A percentile compares a stretch with the other conserved stretches of the same genome.
Conservation (phyloP, 1,140 invertebrate species). For the Drosophila pachea region DNA sequence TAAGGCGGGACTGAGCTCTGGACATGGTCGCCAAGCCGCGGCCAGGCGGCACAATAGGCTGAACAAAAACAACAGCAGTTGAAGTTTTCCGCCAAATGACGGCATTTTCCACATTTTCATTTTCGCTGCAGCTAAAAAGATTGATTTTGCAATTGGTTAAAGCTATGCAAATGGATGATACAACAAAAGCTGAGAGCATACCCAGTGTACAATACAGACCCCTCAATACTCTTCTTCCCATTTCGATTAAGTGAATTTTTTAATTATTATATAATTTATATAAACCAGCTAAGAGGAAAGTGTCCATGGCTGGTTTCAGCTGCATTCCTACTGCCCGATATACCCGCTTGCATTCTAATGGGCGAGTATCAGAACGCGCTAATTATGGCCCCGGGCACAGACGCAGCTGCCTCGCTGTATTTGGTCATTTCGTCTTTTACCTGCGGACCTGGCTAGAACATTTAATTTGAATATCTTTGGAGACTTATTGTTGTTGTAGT, state of each 20-base stretch:
- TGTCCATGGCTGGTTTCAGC: too few relatives aligned
- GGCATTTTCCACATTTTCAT: slow-evolving; percentile 61
- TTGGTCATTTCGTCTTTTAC: slow-evolving; percentile 71
- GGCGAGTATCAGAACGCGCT: background rate
- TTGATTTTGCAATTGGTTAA: slow-evolving; percentile 13
- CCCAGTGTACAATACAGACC: too few relatives aligned
- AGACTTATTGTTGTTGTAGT: slow-evolving; percentile 31
- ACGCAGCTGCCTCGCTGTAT: slow-evolving; percentile 45
- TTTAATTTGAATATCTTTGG: slow-evolving; percentile 64
- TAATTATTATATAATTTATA: background rate
- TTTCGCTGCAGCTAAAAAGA: slow-evolving; percentile 56
- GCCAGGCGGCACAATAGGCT: slow-evolving; percentile 49
- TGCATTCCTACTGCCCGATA: background rate
- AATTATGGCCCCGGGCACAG: slow-evolving; percentile 18
- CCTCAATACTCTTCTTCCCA: too few relatives aligned
- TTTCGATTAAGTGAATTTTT: background rate
- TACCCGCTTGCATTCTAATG: background rate
- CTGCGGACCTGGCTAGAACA: slow-evolving; percentile 39
- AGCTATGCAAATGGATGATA: background rate
- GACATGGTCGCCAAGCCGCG: slow-evolving; percentile 76
- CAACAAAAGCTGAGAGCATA: too few relatives aligned
- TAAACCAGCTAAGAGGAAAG: background rate
- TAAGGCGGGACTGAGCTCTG: slow-evolving; percentile 76
- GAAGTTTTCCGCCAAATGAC: background rate
- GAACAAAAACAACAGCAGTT: slow-evolving; percentile 39